Evolutionary conservation across 2,797 vertebrate genomes (phyloP), one percentile per base, ranked within the genome.

Genomic region (Hybognathus amarus): DNA sequence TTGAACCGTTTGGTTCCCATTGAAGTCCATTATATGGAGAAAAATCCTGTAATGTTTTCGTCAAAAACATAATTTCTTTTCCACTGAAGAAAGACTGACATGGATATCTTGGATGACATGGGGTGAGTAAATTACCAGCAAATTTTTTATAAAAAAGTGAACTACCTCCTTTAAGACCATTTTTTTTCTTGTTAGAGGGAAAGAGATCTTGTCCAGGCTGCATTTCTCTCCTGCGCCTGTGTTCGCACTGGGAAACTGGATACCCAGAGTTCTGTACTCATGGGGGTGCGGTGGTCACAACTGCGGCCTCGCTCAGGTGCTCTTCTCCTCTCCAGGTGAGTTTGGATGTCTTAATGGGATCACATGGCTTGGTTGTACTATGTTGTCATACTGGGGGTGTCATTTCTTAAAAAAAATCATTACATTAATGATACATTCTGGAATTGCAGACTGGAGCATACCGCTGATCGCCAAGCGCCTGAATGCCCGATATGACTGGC

Each of bases 181-280:
- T 1, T 36, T 52, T 69, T 64, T 38, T 17, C 12, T 74, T 52
- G 5, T 77, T 77, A 92, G 92, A 38, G 89, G 87, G 27, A 91
- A 94, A 84, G 93, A 95, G 67, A 88, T 95, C 27, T 79, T 95
- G 89, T 90, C 91, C 90, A 85, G 92, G 86, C 76, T 96, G 67
- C 93, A 95, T 89, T 93, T 96, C 88, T 94, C 89, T 12, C 94
- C 94, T 0, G 61, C 93, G 24, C 94, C 95, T 0, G 90, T 95
- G 36, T 92, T 91, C 12, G 79, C 88, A 2, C 87, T 96, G 89
- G 95, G 95, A 0, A 96, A 95, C 93, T 96, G 95, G 95, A 94
- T 96, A 45, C 93, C 95, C 70, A 71, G 74, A 0, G 93, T 95
- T n/a, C 86, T 96, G 6, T 93, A 95, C 89, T 91, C 87, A 42